These are phyloP conservation scores for Rallus limicola DNA, from an alignment of 2,113 vertebrate species.

Conservation along the genomic window DNA sequence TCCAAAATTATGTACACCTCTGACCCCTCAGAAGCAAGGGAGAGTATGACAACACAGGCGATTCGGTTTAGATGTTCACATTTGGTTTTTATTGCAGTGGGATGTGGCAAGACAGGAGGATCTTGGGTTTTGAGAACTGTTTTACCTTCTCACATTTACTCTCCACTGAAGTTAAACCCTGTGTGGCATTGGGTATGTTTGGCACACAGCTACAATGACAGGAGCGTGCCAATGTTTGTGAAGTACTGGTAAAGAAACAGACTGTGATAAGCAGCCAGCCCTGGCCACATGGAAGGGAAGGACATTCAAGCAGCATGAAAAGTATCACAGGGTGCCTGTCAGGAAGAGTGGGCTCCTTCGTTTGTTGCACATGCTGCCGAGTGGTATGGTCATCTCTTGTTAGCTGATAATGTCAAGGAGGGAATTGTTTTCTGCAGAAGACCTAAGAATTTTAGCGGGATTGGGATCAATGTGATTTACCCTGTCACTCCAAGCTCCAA, in stretches of 20 bases:
- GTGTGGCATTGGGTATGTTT: background rate
- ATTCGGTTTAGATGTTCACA: background rate
- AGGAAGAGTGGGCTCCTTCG: background rate
- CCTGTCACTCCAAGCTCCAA: too few species aligned
- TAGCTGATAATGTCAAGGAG: background rate
- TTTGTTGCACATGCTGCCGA: rapidly evolving
- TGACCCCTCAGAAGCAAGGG: background rate
- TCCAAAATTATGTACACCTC: background rate
- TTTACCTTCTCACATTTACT: background rate
- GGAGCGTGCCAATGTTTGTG: background rate
- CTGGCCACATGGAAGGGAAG: background rate
- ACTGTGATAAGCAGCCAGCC: background rate
- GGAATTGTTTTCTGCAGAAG: background rate
- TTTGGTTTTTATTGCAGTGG: background rate
- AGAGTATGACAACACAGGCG: background rate
- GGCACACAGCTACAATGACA: background rate
- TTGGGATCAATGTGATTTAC: background rate
- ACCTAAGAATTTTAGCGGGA: background rate
- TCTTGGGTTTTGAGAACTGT: background rate
- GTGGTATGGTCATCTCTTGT: background rate
- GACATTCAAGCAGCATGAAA: too few species aligned
- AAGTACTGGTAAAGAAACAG: background rate
- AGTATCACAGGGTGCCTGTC: background rate
- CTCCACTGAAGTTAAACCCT: background rate
- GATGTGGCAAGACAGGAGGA: background rate